Percentiles rank a stretch among this genome's conserved stretches.
These are phyloP conservation scores for Steinernema khuongi DNA, from an alignment of 1,140 invertebrate species.

Conservation along the genomic window DNA sequence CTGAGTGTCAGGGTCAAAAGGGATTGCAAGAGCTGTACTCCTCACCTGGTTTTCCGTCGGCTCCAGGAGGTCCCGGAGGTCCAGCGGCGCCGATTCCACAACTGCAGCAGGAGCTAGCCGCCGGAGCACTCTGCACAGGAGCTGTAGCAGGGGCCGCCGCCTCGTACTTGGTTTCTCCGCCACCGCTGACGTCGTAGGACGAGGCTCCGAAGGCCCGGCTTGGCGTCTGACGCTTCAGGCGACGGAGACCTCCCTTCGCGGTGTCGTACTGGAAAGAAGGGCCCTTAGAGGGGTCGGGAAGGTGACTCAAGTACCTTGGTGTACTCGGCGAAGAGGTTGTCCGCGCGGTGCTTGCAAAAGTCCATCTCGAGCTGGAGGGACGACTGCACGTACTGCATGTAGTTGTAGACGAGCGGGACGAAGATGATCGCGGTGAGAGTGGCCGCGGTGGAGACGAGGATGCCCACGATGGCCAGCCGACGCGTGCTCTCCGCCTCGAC, in stretches of 20 bases:
- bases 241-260: not conserved
- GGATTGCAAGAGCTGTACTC: not conserved
- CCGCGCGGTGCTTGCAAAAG: not conserved
- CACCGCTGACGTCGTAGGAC: not conserved
- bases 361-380: conserved; percentile 5
- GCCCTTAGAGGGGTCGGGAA: not conserved
- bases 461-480: not conserved
- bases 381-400: conserved; percentile 1
- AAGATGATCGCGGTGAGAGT: not conserved
- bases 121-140: not conserved
- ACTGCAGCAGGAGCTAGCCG: conserved; percentile 21
- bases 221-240: not conserved
- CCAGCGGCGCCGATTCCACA: conserved; percentile 36
- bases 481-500: conserved; percentile 1
- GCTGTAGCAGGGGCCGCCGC: not conserved
- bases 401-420: conserved; percentile 1
- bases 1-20: not conserved
- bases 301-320: not conserved
- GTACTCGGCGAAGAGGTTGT: not conserved
- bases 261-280: not conserved
- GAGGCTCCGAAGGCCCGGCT: not conserved
- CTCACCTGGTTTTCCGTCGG: conserved; percentile 33
- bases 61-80: conserved; percentile 34
- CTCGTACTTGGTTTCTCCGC: not conserved
- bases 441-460: not conserved